These are phyloP conservation scores for Andrena dorsata DNA, from an alignment of 2,888 invertebrate genomes.

Conservation along the genomic window DNA sequence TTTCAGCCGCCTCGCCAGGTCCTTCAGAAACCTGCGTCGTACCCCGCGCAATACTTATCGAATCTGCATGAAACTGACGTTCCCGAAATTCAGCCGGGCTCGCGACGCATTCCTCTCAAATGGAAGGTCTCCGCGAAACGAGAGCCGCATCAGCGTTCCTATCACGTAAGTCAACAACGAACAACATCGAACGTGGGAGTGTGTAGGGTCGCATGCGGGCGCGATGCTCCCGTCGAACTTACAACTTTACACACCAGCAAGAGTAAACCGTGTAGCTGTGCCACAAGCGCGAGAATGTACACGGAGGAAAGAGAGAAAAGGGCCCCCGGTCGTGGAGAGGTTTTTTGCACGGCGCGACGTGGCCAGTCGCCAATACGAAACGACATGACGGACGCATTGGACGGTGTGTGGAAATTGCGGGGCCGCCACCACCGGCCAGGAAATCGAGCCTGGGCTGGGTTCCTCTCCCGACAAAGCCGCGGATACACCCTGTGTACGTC, in stretches of 20 bases:
- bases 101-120: slow-evolving; percentile 9
- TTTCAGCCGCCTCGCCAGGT: not conserved
- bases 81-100: not conserved
- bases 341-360: slow-evolving; percentile 19
- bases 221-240: no score
- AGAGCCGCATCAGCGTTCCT: slow-evolving; percentile 36
- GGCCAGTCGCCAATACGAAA: slow-evolving; percentile 45
- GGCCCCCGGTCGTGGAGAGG: not conserved
- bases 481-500: slow-evolving; percentile 77
- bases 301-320: not conserved
- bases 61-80: not conserved
- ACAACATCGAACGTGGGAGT: not conserved
- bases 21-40: not conserved
- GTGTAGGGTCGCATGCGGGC: not conserved
- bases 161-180: slow-evolving; percentile 33
- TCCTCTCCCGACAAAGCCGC: slow-evolving; percentile 17
- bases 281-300: not conserved
- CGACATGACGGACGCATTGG: slow-evolving; percentile 60
- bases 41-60: not conserved
- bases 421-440: slow-evolving; percentile 41
- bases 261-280: not conserved
- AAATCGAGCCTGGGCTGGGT: slow-evolving; percentile 55
- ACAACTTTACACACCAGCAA: not conserved
- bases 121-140: not conserved
- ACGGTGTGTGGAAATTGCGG: slow-evolving; percentile 55